These are phyloP conservation scores for Melanostoma scalare DNA, from an alignment of 2,888 invertebrate genomes.

Conservation along the genomic window DNA sequence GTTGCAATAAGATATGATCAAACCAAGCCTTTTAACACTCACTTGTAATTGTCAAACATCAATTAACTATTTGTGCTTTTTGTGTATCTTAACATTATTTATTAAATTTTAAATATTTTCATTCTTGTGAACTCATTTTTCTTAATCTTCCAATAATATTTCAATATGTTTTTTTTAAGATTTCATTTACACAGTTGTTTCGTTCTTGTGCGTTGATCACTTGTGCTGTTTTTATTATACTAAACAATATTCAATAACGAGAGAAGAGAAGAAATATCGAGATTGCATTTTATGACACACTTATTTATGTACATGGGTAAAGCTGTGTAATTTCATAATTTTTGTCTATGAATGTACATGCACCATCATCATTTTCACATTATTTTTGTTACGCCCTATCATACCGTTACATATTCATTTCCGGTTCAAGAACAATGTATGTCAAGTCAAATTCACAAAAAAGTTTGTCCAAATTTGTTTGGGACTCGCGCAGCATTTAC, in stretches of 20 bases:
- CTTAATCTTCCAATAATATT: neutral
- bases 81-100: no score
- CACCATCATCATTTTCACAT: slow-evolving; percentile 50
- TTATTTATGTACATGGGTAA: slow-evolving; percentile 31
- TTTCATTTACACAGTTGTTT: slow-evolving; percentile 37
- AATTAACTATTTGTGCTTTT: no score
- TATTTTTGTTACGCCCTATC: slow-evolving; percentile 31
- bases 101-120: no score
- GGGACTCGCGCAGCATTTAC: no score
- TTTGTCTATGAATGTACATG: slow-evolving; percentile 26
- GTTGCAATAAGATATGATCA: no score
- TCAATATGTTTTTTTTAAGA: neutral
- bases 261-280: slow-evolving; percentile 50
- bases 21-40: no score
- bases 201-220: slow-evolving; percentile 42
- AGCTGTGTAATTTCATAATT: slow-evolving; percentile 35
- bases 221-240: slow-evolving; percentile 49
- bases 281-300: slow-evolving; percentile 42
- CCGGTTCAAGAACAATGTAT: neutral
- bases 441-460: neutral
- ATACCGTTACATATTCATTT: slow-evolving; percentile 6
- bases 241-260: slow-evolving; percentile 65
- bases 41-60: no score
- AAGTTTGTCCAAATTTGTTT: slow-evolving; percentile 4
- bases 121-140: neutral